phyloP scores from a whole-genome alignment of 2,888 invertebrate species.

The Linnaemya tessellans region DNA sequence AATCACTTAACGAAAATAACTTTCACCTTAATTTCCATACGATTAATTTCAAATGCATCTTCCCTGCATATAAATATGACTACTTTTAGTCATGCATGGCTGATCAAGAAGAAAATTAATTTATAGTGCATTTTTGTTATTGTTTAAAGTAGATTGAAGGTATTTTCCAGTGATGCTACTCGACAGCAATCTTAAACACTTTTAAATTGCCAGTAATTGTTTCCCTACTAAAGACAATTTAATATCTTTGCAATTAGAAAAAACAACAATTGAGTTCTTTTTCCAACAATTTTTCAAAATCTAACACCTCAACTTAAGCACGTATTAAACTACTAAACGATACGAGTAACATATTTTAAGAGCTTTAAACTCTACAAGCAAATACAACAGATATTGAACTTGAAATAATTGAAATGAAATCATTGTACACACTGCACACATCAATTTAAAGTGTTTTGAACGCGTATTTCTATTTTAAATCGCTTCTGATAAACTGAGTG shows the following conservation, averaged over 20 bases:
- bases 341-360: not conserved
- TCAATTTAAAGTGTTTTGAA: conserved; percentile 8
- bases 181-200: not conserved
- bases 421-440: not conserved
- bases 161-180: not conserved
- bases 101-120: conserved; percentile 1
- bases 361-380: conserved; percentile 1
- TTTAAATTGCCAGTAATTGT: conserved; percentile 35
- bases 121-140: too few species aligned
- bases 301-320: conserved; percentile 11
- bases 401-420: conserved; percentile 62
- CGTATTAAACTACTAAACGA: conserved; percentile 12
- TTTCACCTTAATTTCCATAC: not conserved
- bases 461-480: not conserved
- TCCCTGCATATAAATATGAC: not conserved
- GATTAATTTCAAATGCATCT: not conserved
- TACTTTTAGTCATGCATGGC: conserved; percentile 10
- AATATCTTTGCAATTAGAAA: not conserved
- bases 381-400: conserved; percentile 56
- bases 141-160: not conserved
- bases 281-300: conserved; percentile 10
- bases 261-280: not conserved
- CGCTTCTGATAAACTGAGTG: not conserved
- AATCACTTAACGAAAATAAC: not conserved
- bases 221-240: conserved; percentile 30